Conservation (phyloP, 2,888 invertebrate species). For the Lasius fuliginosus region DNA sequence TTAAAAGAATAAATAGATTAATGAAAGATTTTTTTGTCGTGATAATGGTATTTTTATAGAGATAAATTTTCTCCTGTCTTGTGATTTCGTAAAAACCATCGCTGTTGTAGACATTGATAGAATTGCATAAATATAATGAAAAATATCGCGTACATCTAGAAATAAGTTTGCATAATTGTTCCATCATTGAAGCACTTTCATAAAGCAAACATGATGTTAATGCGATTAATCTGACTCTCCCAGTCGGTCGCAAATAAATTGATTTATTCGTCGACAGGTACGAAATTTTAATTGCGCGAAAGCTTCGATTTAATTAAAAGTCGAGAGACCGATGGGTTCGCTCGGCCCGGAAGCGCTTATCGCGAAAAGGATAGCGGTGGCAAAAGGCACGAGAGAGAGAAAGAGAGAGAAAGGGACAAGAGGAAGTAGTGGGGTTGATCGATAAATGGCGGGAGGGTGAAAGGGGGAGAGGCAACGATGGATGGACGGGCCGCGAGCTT, state of each 20-base stretch:
- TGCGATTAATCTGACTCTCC: conserved; percentile 51
- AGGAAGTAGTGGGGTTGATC: conserved; percentile 59
- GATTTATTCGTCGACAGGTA: conserved; percentile 53
- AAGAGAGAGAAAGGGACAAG: conserved; percentile 26
- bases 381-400: not conserved
- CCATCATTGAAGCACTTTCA: conserved; percentile 32
- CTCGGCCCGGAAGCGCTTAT: conserved; percentile 66
- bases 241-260: conserved; percentile 61
- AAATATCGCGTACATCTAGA: not conserved
- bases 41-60: conserved; percentile 43
- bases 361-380: conserved; percentile 35
- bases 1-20: conserved; percentile 47
- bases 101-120: not conserved
- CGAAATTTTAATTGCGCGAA: conserved; percentile 72
- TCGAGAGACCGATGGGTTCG: conserved; percentile 47
- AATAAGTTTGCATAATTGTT: conserved; percentile 9
- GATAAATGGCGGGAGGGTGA: conserved; percentile 54
- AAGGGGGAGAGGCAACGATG: conserved; percentile 50
- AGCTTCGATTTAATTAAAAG: conserved; percentile 72
- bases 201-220: conserved; percentile 38
- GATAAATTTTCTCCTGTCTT: conserved; percentile 55
- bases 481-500: conserved; percentile 70
- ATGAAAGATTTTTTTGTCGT: conserved; percentile 16
- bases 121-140: not conserved
- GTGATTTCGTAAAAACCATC: conserved; percentile 16